A percentile compares a stretch with the other conserved stretches of the same genome.
phyloP scores from a whole-genome alignment of 2,888 invertebrate genomes.

The Fabriciana adippe region DNA sequence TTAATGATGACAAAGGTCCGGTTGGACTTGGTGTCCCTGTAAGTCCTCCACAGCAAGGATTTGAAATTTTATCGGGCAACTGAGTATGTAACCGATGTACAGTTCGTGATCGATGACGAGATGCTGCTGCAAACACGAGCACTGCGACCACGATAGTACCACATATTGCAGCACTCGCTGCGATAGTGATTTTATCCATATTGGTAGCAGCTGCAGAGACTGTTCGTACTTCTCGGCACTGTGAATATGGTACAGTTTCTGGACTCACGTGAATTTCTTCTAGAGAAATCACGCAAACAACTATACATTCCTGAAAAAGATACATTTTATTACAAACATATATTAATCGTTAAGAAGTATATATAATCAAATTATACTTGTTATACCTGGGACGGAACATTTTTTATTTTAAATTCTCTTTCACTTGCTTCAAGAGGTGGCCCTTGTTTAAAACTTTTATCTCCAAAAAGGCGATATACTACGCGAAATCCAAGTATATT shows the following conservation, averaged over 20 bases:
- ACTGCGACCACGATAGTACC: constrained; percentile 95
- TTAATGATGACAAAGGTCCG: constrained; percentile 91
- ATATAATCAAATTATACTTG: background rate
- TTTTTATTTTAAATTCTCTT: constrained; percentile 95
- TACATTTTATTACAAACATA: constrained; percentile 4
- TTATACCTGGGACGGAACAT: constrained; percentile 91
- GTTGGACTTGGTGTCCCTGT: constrained; percentile 89
- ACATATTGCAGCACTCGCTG: constrained; percentile 95
- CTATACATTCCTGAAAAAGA: constrained; percentile 90
- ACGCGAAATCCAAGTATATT: constrained; percentile 95
- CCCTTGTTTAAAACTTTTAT: constrained; percentile 94
- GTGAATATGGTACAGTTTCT: constrained; percentile 91
- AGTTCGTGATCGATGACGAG: constrained; percentile 89
- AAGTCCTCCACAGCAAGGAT: constrained; percentile 89
- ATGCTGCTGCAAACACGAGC: constrained; percentile 94
- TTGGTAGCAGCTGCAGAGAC: constrained; percentile 91
- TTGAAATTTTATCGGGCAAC: constrained; percentile 87
- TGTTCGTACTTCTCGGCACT: constrained; percentile 94
- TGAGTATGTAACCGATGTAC: constrained; percentile 88
- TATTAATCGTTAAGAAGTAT: background rate
- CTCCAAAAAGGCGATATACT: constrained; percentile 94
- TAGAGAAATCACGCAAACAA: constrained; percentile 95
- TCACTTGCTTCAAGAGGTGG: constrained; percentile 94
- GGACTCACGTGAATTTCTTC: constrained; percentile 95
- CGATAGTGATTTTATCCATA: constrained; percentile 97